Evolutionary conservation across 1,140 invertebrate species (phyloP).

Genomic region (Trachymyrmex cornetzi): DNA sequence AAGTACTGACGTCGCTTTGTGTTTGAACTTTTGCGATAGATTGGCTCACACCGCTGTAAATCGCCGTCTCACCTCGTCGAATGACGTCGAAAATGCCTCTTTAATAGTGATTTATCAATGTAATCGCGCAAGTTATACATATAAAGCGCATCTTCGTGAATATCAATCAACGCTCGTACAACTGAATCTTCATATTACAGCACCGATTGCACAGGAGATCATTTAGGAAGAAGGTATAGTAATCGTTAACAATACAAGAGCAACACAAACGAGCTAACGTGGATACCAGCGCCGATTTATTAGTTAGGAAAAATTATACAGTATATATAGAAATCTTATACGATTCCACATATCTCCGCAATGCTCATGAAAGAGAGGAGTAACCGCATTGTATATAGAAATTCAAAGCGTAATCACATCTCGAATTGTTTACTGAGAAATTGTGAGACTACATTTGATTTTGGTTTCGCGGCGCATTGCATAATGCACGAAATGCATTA

Average conservation of each 20-base stretch:
- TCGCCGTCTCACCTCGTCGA: conserved; percentile 17
- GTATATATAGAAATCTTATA: neutral
- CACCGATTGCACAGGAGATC: conserved; percentile 61
- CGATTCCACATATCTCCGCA: neutral
- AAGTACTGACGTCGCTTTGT: conserved; percentile 21
- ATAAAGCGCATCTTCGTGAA: conserved; percentile 44
- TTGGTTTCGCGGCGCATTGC: neutral
- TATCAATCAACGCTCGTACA: conserved; percentile 51
- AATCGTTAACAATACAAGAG: conserved; percentile 68
- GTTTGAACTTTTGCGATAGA: conserved; percentile 13
- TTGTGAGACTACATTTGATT: neutral
- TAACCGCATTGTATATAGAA: neutral
- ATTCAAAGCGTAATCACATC: conserved; percentile 5
- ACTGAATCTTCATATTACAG: conserved; percentile 61
- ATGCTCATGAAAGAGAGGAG: neutral
- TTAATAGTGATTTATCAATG: conserved; percentile 6
- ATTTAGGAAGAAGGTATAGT: conserved; percentile 60
- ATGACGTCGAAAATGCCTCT: conserved; percentile 33
- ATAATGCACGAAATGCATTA: neutral
- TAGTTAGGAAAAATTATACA: neutral
- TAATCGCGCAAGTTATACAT: conserved; percentile 33
- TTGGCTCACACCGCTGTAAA: conserved; percentile 14
- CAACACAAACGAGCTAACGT: conserved; percentile 61
- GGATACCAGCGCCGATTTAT: conserved; percentile 39
- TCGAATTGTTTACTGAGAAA: neutral